Conservation (phyloP, 1,140 invertebrate genomes). For the Cepaea nemoralis region DNA sequence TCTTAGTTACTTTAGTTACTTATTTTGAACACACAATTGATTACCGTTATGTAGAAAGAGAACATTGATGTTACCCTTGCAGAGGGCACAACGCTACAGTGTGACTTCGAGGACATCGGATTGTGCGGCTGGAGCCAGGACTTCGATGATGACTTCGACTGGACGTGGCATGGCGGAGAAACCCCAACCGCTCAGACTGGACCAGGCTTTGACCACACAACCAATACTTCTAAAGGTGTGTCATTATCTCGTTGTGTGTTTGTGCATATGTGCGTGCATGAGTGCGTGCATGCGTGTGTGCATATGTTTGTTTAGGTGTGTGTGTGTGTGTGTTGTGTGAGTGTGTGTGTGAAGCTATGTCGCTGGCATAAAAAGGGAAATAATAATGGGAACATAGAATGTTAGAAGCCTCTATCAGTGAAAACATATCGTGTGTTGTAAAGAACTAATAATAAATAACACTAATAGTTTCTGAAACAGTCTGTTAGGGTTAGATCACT, state of each 20-base stretch:
- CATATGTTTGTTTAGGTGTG: no score
- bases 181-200: slow-evolving; percentile 60
- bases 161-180: slow-evolving; percentile 50
- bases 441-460: no score
- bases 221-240: not conserved
- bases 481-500: no score
- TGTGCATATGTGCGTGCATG: not conserved
- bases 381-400: not conserved
- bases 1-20: no score
- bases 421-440: no score
- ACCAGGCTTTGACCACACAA: slow-evolving; percentile 73
- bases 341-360: no score
- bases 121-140: slow-evolving; percentile 55
- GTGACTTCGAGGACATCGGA: slow-evolving; percentile 47
- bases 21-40: no score
- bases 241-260: not conserved
- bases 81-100: not conserved
- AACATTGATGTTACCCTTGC: no score
- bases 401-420: not conserved
- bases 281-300: not conserved
- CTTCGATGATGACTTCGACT: slow-evolving; percentile 58
- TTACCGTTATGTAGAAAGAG: no score
- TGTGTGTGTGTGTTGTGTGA: no score
- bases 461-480: no score
- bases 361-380: no score